Base-by-base conservation (phyloP, 2,888 invertebrate genomes). In the Gastrophysa polygoni region DNA sequence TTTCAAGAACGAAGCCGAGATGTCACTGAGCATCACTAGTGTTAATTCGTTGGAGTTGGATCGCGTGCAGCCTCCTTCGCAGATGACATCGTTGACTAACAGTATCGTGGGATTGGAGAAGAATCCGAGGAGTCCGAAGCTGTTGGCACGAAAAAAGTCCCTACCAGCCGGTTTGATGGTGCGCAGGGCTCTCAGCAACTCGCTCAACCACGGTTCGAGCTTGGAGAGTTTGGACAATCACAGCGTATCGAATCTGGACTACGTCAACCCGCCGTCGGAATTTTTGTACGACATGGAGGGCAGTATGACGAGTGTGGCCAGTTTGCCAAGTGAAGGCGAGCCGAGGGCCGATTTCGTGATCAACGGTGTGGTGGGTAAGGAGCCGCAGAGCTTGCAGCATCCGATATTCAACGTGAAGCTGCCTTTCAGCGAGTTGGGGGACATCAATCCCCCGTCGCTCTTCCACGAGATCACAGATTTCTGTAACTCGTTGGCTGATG, bases 301-400 rank as follows among this genome's bases (percentile, higher is more conserved):
- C 65, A 94, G 93, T 68, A 91, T 93, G 89, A 83, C 91, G 11
- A 94, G 93, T 58, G 91, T 94, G 0, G 90, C 91, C 0, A 94
- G 93, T 76, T 89, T 93, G 61, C 89, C 89, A 21, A 86, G 90
- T 2, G 71, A 68, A 21, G 90, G 87, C 0, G 92, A 91, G 60
- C 28, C 72, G 10, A 77, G 71, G 59, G 68, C 71, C 1, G 82
- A 83, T 44, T 81, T 80, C 18, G 75, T 82, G 24, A 77, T 82
- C 0, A 80, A 82, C 47, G 82, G 82, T 48, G 60, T 80, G 4
- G 75, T 81, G 0, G 75, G 72, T 14, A 69, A 62, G 57, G 67
- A 67, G 8, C 18, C 20, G n/a, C 64, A 64, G 21, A 61, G 47
- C 38, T 7, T 14, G 17, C 72, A 72, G 14, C 72, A 74, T 61